Conservation (phyloP, 1,140 invertebrate species). For the Sogatella furcifera region DNA sequence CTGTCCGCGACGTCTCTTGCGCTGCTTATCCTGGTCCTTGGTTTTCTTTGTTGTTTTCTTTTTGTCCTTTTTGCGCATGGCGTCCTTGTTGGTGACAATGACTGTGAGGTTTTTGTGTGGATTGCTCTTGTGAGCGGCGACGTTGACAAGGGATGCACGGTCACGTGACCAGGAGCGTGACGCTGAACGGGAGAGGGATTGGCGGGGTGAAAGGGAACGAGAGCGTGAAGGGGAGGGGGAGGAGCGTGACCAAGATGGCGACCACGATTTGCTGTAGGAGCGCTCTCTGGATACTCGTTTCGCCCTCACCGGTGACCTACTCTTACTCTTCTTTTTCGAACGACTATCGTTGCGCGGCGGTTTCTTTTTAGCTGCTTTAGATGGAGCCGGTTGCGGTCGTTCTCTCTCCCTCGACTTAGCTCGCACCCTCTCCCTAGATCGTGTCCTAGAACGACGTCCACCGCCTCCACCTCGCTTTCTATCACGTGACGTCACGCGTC, state of each 20-base stretch:
- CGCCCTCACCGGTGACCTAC: conserved; percentile 24
- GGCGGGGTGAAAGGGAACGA: neutral
- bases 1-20: conserved; percentile 40
- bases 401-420: conserved; percentile 30
- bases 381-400: conserved; percentile 22
- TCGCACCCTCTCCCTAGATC: conserved; percentile 14
- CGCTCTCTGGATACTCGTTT: neutral
- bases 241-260: conserved; percentile 32
- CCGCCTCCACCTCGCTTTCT: conserved; percentile 21
- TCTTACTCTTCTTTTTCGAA: conserved; percentile 27
- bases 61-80: conserved; percentile 38
- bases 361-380: conserved; percentile 29
- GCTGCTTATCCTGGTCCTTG: conserved; percentile 34
- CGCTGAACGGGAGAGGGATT: neutral
- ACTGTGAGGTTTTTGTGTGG: conserved; percentile 38
- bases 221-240: conserved; percentile 23
- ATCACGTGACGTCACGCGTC: conserved; percentile 9
- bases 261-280: conserved; percentile 21
- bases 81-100: conserved; percentile 42
- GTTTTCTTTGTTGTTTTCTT: conserved; percentile 25
- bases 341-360: conserved; percentile 35
- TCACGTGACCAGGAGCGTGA: conserved; percentile 10
- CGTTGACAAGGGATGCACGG: neutral
- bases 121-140: neutral
- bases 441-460: conserved; percentile 22